These are phyloP conservation scores for Athripsodes cinereus DNA, from an alignment of 2,888 invertebrate genomes.

Conservation along the genomic window DNA sequence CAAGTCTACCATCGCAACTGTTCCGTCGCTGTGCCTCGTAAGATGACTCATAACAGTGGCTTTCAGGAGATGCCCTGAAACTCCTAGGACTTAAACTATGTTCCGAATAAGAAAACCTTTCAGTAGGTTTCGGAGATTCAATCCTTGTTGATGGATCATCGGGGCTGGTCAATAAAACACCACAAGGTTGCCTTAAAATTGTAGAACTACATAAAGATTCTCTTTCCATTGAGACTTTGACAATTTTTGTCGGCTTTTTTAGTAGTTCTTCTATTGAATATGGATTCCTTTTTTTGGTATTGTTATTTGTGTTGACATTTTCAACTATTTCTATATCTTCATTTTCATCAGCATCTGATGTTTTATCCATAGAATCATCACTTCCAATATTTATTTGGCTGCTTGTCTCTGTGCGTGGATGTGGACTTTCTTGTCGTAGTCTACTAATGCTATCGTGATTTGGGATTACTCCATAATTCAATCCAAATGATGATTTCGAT, in stretches of 20 bases:
- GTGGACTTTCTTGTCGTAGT: constrained; percentile 7
- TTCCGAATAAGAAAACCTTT: constrained; percentile 13
- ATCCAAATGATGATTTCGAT: constrained; percentile 26
- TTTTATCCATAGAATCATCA: constrained; percentile 54
- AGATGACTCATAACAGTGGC: constrained; percentile 16
- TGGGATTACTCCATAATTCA: constrained; percentile 12
- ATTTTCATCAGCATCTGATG: constrained; percentile 39
- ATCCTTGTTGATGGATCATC: constrained; percentile 24
- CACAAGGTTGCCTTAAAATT: constrained; percentile 53
- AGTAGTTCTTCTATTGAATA: constrained; percentile 83
- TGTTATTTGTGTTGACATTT: constrained; percentile 38
- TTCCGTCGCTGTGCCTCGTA: neutral
- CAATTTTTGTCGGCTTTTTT: constrained; percentile 70
- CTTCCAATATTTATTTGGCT: constrained; percentile 35
- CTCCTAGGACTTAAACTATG: constrained; percentile 27
- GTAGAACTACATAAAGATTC: constrained; percentile 30
- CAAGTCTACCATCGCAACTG: constrained; percentile 12
- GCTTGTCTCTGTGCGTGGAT: constrained; percentile 2
- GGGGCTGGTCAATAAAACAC: constrained; percentile 46
- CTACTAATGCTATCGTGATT: constrained; percentile 14
- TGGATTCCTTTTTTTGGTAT: constrained; percentile 65
- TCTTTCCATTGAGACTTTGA: constrained; percentile 32
- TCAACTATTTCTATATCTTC: constrained; percentile 34
- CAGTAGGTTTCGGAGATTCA: constrained; percentile 1
- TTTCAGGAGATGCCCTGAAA: constrained; percentile 22